Evolutionary conservation across 2,113 vertebrate species (phyloP).

Genomic region (Nematolebias whitei): DNA sequence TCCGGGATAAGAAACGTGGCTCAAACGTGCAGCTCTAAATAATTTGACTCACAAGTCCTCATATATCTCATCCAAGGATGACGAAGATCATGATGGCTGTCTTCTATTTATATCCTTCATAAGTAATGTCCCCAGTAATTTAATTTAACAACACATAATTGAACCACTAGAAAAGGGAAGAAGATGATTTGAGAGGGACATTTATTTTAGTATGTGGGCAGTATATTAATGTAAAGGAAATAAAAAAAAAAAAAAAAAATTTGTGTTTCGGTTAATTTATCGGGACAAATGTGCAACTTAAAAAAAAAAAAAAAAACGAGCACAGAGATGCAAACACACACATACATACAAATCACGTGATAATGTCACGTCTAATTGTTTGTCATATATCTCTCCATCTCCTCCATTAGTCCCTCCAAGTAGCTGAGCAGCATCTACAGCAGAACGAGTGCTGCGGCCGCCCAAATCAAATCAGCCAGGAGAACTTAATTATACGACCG

Average conservation of each 20-base stretch:
- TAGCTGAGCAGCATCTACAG: slow-evolving; percentile 61
- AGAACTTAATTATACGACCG: slow-evolving; percentile 65
- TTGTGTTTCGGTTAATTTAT: background rate
- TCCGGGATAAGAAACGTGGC: background rate
- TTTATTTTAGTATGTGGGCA: background rate
- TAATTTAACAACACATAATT: slow-evolving; percentile 88
- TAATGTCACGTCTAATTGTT: slow-evolving; percentile 54
- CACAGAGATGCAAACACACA: background rate
- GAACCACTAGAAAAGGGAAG: slow-evolving; percentile 74
- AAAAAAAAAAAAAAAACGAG: background rate
- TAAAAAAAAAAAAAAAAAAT: background rate
- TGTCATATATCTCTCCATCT: slow-evolving; percentile 67
- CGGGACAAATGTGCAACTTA: background rate
- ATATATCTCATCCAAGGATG: slow-evolving; percentile 69
- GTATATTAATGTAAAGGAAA: background rate
- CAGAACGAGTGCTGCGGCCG: slow-evolving; percentile 61
- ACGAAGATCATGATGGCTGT: slow-evolving; percentile 76
- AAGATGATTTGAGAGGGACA: background rate
- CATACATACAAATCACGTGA: background rate
- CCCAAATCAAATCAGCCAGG: slow-evolving; percentile 63
- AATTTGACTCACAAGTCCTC: slow-evolving; percentile 14
- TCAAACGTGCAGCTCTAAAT: background rate
- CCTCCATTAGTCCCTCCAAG: slow-evolving; percentile 63
- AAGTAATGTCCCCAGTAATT: slow-evolving; percentile 87
- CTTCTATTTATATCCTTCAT: slow-evolving; percentile 87